phyloP scores from a whole-genome alignment of 2,113 vertebrate genomes.

The Actinemys pallida region DNA sequence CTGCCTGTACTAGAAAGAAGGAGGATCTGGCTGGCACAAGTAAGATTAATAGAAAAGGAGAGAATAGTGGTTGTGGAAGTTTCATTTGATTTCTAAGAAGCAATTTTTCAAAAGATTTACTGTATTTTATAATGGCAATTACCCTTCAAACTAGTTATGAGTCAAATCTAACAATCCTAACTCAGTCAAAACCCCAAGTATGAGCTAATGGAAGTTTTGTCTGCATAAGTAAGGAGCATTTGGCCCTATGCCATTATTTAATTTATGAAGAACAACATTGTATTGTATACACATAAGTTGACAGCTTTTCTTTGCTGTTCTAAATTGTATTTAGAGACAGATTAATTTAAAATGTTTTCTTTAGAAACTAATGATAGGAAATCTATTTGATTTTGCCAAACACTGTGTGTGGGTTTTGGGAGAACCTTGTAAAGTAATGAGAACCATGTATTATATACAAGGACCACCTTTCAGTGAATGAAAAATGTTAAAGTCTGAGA shows the following conservation, averaged over 20 bases:
- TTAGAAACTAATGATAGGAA: constrained; percentile 38
- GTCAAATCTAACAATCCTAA: background rate
- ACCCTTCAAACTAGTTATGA: background rate
- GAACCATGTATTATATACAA: constrained; percentile 16
- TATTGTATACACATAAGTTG: constrained; percentile 27
- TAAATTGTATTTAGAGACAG: constrained; percentile 50
- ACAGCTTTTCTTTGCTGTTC: constrained; percentile 24
- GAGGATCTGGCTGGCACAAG: background rate
- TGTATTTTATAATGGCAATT: background rate
- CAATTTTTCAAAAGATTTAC: background rate
- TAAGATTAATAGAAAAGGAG: background rate
- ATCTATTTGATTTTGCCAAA: constrained; percentile 45
- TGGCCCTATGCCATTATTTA: background rate
- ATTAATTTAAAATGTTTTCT: constrained; percentile 53
- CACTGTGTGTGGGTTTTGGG: constrained; percentile 16
- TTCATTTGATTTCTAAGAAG: background rate
- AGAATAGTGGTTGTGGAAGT: background rate
- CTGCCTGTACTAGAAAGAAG: background rate
- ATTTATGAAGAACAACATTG: constrained; percentile 49
- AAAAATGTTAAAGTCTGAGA: constrained; percentile 44
- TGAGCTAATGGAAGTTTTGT: background rate
- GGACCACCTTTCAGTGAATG: constrained; percentile 32
- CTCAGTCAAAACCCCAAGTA: background rate
- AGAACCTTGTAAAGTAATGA: constrained; percentile 13
- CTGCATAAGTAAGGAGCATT: background rate